Evolutionary conservation across 2,113 vertebrate genomes (phyloP), one percentile per base, ranked within the genome.

Genomic region (Caranx ignobilis): DNA sequence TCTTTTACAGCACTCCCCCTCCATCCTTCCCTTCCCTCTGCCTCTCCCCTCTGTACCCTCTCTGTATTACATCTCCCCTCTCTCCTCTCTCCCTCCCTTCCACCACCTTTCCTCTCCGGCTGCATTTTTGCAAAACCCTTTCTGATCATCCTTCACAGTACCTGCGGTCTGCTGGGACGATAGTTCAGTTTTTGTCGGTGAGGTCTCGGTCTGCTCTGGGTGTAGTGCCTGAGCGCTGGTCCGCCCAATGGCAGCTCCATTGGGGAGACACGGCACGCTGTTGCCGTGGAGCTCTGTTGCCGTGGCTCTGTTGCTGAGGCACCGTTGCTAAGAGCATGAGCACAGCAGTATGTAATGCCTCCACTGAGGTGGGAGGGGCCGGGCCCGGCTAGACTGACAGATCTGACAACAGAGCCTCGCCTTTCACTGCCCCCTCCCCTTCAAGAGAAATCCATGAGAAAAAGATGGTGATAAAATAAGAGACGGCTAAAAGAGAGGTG

Each of bases 221-320:
- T 94, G 89, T 94, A 94, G 90, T 94, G 93, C 88, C 93, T 90
- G 81, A 94, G 92, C 75, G 88, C 91, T 79, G 93, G 93, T 93
- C 92, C 93, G 79, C 92, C 93, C 93, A 93, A 93, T 86, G 93
- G 93, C 89, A 94, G 92, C 92, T 94, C 93, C 93, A 94, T 94
- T 90, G 93, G 89, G 93, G 91, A 93, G 93, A 92, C 92, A 92
- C 91, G 87, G 93, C 93, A 90, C 93, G 88, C 91, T 87, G 91
- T 93, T 94, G 91, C 91, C 83, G 91, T 92, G 93, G 92, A 88
- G 88, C 89, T 93, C 84, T 87, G 90, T 90, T 91, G 89, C 91
- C 85, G 79, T 82, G 92, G 83, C 89, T 91, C 87, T 91, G 90
- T 93, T 94, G 91, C 92, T 68, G 92, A 92, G 91, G 89, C 92